Conservation (phyloP, 30 jellyfish, hydroid and myxozoan genomes). For the Turritopsis rubra region DNA sequence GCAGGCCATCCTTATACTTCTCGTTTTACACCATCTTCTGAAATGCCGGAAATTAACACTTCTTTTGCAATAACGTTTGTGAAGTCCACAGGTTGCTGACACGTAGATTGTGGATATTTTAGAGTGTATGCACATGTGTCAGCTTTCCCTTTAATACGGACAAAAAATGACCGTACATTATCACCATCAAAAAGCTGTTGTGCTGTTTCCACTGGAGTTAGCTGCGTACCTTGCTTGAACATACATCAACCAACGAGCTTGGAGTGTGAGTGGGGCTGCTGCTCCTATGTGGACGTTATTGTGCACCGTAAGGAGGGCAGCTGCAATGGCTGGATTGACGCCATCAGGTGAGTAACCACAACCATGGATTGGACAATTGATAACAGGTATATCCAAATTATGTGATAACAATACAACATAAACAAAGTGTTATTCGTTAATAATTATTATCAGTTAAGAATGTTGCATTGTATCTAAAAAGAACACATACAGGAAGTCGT, state of each 20-base stretch:
- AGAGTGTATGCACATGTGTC: not conserved
- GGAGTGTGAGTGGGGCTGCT: constrained; percentile 23
- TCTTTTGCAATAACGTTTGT: no score
- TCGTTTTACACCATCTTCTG: constrained; percentile 6
- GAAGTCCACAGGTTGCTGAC: not conserved
- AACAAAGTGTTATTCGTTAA: no score
- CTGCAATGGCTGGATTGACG: constrained; percentile 11
- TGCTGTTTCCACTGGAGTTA: constrained; percentile 7
- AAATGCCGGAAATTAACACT: not conserved
- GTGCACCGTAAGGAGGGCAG: constrained; percentile 28
- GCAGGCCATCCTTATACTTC: constrained; percentile 11
- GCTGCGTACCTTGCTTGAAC: constrained; percentile 9
- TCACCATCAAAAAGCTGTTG: constrained; percentile 15
- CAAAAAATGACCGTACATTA: not conserved
- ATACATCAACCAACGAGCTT: not conserved
- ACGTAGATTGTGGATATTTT: not conserved
- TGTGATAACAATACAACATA: not conserved
- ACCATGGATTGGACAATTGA: constrained; percentile 1
- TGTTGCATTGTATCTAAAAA: no score
- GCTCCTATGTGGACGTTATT: constrained; percentile 12
- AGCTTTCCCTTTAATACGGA: not conserved
- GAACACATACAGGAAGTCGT: no score
- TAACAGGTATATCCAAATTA: not conserved
- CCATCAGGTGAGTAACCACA: not conserved
- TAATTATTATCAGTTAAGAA: no score